Base-by-base conservation (phyloP, 2,797 vertebrate species). In the Chloroceryle amazona region DNA sequence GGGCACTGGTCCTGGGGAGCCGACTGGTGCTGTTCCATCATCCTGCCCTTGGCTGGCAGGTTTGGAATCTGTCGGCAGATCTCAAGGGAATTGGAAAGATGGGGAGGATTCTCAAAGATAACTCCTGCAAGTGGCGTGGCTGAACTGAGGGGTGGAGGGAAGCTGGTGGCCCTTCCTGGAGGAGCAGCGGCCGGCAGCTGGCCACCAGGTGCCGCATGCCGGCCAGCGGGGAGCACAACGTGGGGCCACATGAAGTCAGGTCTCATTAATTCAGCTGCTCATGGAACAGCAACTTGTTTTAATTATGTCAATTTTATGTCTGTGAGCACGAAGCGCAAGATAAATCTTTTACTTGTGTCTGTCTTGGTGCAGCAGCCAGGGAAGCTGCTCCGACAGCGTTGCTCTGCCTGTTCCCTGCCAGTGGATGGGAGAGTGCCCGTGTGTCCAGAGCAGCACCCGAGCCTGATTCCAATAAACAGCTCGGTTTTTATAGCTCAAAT, bases 201-300 rank as follows among this genome's bases (percentile, higher is more conserved):
- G 49, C 10, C 8, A 2, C 35, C 2, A 5, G 21, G 21, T 51
- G 31, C 54, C 5, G 1, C 0, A 0, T 68, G 41, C 23, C 0
- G 1, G 31, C 54, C 31, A 10, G 37, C 0, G 5, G 44, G 6
- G 4, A 68, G 20, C 7, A 6, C 0, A 0, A 33, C 66, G 8
- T 4, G 10, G 23, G 47, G 74, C 58, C 22, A 8, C 49, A 4
- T 0, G 0, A 49, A 68, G 54, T 52, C 29, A 28, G 62, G 51
- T 65, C 41, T 73, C 51, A 29, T 93, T 70, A 55, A 80, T 63
- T 88, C 60, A 73, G 41, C 72, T 76, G 55, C 57, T 76, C 29
- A 29, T 2, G 0, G 15, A 73, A 41, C 41, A 41, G 42, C 63
- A 88, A 33, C 78, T 82, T 87, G 39, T 86, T 91, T 82, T 60